phyloP scores from a whole-genome alignment of 2,797 vertebrate species.

The Leuciscus waleckii region DNA sequence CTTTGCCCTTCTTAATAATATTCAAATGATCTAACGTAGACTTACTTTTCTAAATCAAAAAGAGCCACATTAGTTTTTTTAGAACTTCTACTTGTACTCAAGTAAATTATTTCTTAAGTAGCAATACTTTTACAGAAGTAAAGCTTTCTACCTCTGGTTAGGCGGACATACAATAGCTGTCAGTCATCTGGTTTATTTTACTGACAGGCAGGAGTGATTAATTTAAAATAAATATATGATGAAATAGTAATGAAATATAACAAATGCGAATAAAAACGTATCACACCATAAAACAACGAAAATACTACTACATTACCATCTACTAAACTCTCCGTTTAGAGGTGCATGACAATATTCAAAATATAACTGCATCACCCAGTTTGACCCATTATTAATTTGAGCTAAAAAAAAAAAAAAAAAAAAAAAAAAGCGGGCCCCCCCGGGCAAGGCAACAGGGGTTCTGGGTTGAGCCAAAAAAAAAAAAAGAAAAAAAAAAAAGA shows the following conservation, averaged over 20 bases:
- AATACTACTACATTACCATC: not conserved
- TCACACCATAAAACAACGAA: not conserved
- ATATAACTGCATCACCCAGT: not conserved
- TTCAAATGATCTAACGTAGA: no score
- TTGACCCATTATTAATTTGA: not conserved
- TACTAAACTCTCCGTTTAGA: not conserved
- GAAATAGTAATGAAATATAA: no score
- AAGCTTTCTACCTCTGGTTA: no score
- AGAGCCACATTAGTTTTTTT: no score
- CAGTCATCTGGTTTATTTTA: slow-evolving; percentile 23
- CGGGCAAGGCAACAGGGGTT: no score
- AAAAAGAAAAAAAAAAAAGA: not conserved
- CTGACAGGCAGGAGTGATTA: slow-evolving; percentile 11
- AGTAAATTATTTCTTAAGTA: no score
- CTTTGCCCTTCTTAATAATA: no score
- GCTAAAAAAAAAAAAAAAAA: not conserved
- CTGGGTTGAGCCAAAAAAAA: not conserved
- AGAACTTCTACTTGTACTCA: no score
- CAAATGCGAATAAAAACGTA: not conserved
- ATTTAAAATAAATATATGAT: not conserved
- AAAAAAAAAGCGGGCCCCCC: no score
- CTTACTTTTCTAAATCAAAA: no score
- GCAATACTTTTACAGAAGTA: no score
- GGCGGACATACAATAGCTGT: not conserved
- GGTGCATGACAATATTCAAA: slow-evolving; percentile 1